A percentile compares a stretch with the other conserved stretches of the same genome.
Conservation (phyloP, 1,140 invertebrate genomes). For the Hirudo medicinalis region DNA sequence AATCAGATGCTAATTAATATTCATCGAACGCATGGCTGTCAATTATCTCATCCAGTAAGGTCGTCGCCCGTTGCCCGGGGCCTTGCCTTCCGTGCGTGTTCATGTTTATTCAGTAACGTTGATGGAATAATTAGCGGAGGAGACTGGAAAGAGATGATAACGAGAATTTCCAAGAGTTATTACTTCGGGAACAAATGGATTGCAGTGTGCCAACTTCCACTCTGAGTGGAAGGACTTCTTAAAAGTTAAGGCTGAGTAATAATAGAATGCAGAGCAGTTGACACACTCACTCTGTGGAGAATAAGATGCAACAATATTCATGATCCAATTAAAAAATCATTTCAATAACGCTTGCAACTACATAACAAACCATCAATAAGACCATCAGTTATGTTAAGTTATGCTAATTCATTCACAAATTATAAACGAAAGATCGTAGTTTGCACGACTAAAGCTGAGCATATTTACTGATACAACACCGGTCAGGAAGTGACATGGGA, state of each 20-base stretch:
- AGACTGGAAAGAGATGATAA: neutral
- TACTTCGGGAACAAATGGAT: neutral
- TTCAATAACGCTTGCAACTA: no score
- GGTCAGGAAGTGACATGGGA: no score
- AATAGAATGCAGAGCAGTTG: neutral
- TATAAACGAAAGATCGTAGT: no score
- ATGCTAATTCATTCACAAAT: no score
- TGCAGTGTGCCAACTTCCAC: neutral
- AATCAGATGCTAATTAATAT: conserved; percentile 2
- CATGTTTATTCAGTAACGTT: conserved; percentile 10
- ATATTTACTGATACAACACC: no score
- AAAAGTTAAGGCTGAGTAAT: neutral
- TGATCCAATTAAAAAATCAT: no score
- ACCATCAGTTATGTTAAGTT: no score
- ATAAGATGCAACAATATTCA: no score
- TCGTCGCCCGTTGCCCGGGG: neutral
- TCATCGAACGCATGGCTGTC: neutral
- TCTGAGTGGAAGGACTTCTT: no score
- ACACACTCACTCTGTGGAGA: no score
- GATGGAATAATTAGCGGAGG: neutral
- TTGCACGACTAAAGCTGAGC: no score
- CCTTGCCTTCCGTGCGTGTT: neutral
- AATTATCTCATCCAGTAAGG: conserved; percentile 11
- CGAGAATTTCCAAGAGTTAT: neutral
- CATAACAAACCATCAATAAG: no score